Conservation (phyloP, 2,113 vertebrate genomes). For the Gnathonemus echidnorhynchus region DNA sequence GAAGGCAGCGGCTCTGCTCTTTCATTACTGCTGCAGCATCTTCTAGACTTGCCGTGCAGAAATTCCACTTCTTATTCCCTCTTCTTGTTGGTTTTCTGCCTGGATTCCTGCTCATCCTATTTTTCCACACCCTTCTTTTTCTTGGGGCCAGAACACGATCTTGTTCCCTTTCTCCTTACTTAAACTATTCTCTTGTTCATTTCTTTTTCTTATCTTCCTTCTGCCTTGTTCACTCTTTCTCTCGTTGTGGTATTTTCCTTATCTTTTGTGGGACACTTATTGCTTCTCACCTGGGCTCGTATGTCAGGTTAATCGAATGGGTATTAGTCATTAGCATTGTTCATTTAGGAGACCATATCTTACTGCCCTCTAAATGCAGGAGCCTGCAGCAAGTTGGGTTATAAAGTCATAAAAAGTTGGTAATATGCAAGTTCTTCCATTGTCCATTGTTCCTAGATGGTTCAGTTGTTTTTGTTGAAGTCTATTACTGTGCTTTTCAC, state of each 20-base stretch:
- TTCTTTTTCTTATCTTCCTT: not conserved
- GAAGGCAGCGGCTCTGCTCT: conserved; percentile 27
- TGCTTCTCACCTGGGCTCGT: not conserved
- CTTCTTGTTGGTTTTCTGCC: not conserved
- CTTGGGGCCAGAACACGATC: not conserved
- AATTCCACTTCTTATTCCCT: not conserved
- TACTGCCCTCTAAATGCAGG: not conserved
- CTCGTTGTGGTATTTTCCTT: not conserved
- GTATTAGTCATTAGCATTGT: not conserved
- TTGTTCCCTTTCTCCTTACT: not conserved
- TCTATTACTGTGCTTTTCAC: not conserved
- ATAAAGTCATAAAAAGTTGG: not conserved
- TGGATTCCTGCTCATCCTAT: not conserved
- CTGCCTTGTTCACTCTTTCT: not conserved
- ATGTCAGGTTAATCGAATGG: not conserved
- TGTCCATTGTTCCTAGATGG: not conserved
- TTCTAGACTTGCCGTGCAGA: not conserved
- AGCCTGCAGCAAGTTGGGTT: not conserved
- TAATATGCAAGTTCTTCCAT: not conserved
- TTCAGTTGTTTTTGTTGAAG: not conserved
- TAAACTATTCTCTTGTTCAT: not conserved
- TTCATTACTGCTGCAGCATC: not conserved
- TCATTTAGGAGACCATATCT: not conserved
- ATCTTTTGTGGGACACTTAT: not conserved
- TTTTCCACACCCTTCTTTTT: not conserved